Evolutionary conservation across 2,113 vertebrate genomes (phyloP).

Genomic region (Thamnophis sirtalis): DNA sequence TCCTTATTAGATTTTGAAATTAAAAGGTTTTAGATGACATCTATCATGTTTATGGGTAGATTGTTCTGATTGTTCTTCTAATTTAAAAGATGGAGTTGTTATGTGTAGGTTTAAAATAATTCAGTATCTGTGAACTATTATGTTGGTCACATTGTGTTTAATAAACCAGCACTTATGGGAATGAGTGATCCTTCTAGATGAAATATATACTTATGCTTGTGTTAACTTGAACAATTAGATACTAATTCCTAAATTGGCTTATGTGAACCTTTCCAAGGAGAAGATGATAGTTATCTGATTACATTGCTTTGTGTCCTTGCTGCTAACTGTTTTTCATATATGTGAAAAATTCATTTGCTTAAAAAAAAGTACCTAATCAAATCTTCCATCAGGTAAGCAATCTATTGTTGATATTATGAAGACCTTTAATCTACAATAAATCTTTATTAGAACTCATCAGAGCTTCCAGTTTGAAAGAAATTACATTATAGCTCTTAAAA

Average conservation of each 20-base stretch:
- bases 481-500: conserved; percentile 98
- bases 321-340: conserved; percentile 70
- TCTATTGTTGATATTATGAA: conserved; percentile 97
- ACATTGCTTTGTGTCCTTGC: conserved; percentile 59
- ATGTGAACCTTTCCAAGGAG: conserved; percentile 34
- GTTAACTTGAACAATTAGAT: conserved; percentile 48
- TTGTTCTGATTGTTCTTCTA: not conserved
- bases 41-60: not conserved
- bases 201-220: conserved; percentile 38
- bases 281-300: conserved; percentile 39
- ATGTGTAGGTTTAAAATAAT: not conserved
- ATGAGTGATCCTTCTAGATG: conserved; percentile 38
- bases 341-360: conserved; percentile 78
- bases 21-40: not conserved
- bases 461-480: conserved; percentile 93
- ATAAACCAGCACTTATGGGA: conserved; percentile 2
- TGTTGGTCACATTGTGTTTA: not conserved
- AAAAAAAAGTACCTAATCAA: conserved; percentile 80
- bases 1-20: conserved; percentile 2
- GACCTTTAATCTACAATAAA: conserved; percentile 96
- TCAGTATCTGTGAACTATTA: not conserved
- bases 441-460: conserved; percentile 97
- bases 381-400: conserved; percentile 93
- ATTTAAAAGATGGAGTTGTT: conserved; percentile 2
- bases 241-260: conserved; percentile 34